phyloP scores from a whole-genome alignment of 2,888 invertebrate genomes.

The Amblyjoppa proteus region DNA sequence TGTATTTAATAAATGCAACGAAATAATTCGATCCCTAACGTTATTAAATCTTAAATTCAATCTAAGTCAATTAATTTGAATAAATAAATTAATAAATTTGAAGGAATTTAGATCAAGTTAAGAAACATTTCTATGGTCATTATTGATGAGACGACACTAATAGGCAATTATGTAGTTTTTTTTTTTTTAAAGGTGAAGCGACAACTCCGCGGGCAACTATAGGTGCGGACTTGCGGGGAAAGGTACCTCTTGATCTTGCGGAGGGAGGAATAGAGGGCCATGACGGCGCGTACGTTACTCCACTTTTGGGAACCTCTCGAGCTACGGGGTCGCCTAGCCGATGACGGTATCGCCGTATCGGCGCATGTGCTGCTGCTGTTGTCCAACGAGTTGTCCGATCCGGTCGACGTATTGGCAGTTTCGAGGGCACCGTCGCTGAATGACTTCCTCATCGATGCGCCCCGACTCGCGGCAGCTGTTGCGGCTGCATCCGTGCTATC shows the following conservation, averaged over 20 bases:
- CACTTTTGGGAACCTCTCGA: slow-evolving; percentile 89
- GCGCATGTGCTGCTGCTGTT: slow-evolving; percentile 83
- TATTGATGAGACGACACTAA: not conserved
- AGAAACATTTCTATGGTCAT: not conserved
- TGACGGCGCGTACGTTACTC: slow-evolving; percentile 94
- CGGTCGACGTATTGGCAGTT: slow-evolving; percentile 75
- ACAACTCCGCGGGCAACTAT: slow-evolving; percentile 53
- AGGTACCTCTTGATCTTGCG: slow-evolving; percentile 95
- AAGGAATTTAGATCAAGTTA: not conserved
- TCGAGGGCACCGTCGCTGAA: slow-evolving; percentile 78
- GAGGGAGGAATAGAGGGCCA: slow-evolving; percentile 95
- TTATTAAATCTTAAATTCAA: not conserved
- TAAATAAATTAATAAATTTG: not conserved
- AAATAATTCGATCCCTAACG: not conserved
- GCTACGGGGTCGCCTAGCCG: slow-evolving; percentile 79
- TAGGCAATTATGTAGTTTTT: slow-evolving; percentile 1
- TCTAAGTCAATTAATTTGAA: not conserved
- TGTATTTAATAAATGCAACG: not conserved
- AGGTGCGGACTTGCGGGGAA: slow-evolving; percentile 68
- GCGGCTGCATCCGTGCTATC: slow-evolving; percentile 36
- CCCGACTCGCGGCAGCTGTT: slow-evolving; percentile 69
- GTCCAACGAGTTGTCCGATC: slow-evolving; percentile 81
- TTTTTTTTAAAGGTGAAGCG: not conserved
- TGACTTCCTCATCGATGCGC: slow-evolving; percentile 74
- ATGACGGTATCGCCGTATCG: slow-evolving; percentile 76